phyloP scores from a whole-genome alignment of 2,888 invertebrate genomes.

The Unio delphinus region DNA sequence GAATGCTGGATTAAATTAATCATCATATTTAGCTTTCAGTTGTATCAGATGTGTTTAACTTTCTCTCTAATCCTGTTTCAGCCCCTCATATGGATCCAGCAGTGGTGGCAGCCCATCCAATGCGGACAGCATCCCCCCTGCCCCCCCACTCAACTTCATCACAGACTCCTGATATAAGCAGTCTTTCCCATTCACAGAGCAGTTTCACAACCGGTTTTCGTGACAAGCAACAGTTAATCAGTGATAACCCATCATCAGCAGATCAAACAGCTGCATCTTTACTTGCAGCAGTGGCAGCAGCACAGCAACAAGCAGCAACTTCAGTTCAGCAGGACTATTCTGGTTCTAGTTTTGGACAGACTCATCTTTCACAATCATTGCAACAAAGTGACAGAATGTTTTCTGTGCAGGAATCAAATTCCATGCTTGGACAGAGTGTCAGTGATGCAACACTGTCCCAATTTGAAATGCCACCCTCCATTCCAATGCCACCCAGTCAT shows the following conservation, averaged over 20 bases:
- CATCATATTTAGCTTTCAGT: neutral
- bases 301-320: constrained; percentile 17
- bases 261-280: constrained; percentile 16
- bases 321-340: constrained; percentile 33
- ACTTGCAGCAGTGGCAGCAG: constrained; percentile 17
- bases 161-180: constrained; percentile 26
- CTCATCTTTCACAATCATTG: constrained; percentile 31
- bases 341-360: constrained; percentile 41
- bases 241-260: constrained; percentile 16
- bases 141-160: constrained; percentile 27
- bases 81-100: constrained; percentile 65
- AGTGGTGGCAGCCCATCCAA: constrained; percentile 63
- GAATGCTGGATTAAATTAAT: constrained; percentile 4
- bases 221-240: constrained; percentile 31
- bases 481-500: constrained; percentile 57
- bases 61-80: constrained; percentile 15
- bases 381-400: constrained; percentile 49
- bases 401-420: constrained; percentile 27
- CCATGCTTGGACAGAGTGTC: constrained; percentile 40
- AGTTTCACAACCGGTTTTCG: constrained; percentile 22
- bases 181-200: constrained; percentile 23
- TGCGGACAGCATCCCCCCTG: constrained; percentile 43
- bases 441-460: constrained; percentile 40
- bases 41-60: constrained; percentile 3
- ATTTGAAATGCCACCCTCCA: constrained; percentile 58